Conservation (phyloP, 2,888 invertebrate species). For the Taenaris catops region DNA sequence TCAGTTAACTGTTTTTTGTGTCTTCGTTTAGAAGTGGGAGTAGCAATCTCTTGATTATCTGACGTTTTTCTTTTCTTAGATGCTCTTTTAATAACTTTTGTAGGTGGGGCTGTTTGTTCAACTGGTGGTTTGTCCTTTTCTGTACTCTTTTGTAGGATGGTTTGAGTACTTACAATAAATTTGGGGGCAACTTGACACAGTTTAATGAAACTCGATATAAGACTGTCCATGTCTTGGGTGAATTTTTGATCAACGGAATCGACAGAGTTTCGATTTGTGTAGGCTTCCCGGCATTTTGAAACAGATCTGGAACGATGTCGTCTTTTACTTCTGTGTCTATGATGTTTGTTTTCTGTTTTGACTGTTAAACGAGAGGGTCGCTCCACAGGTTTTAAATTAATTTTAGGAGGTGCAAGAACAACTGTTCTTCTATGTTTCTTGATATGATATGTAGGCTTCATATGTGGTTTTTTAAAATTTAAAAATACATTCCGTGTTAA, state of each 20-base stretch:
- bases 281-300: constrained; percentile 71
- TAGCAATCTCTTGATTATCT: constrained; percentile 73
- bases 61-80: constrained; percentile 85
- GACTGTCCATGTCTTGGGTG: constrained; percentile 64
- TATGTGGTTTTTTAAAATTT: constrained; percentile 63
- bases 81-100: constrained; percentile 80
- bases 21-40: constrained; percentile 74
- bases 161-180: constrained; percentile 46
- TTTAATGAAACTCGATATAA: constrained; percentile 66
- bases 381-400: constrained; percentile 64
- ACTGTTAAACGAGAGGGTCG: constrained; percentile 61
- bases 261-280: constrained; percentile 78
- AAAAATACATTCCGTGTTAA: constrained; percentile 68
- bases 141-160: constrained; percentile 40
- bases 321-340: constrained; percentile 67
- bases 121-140: constrained; percentile 80
- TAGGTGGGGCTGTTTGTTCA: constrained; percentile 41
- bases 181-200: constrained; percentile 69
- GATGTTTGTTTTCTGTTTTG: constrained; percentile 68
- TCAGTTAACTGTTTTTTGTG: constrained; percentile 80
- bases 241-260: constrained; percentile 80
- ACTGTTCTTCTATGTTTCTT: constrained; percentile 80
- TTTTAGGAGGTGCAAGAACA: constrained; percentile 68
- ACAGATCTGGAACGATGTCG: constrained; percentile 69
- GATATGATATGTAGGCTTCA: constrained; percentile 62